Evolutionary conservation across 2,888 invertebrate genomes (phyloP), one percentile per base, ranked within the genome.

Genomic region (Spilosoma lubricipeda): DNA sequence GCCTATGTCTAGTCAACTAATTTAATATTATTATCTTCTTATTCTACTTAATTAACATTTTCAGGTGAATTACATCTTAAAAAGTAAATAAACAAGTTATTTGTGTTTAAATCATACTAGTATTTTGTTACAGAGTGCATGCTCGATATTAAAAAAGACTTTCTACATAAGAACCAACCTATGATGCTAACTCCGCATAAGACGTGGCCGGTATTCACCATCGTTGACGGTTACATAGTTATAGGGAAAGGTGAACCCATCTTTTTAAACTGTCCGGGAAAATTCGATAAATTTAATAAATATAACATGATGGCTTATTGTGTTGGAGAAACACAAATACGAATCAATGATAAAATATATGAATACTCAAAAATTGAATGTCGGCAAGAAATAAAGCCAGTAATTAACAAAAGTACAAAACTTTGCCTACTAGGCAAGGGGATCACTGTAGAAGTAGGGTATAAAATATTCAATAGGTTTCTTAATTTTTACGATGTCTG

Each of bases 111-210:
- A 5, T 63, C 63, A 30, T 0, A 18, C 30, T 30, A 30, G n/a
- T n/a, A n/a, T n/a, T 63, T 30, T 63, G 30, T 90, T 88, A 52
- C 87, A 93, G 93, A 89, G 71, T 93, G 93, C 75, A 68, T 82
- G 18, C 67, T 93, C 20, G 85, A 90, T 67, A 78, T 86, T 8
- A 70, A 82, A 45, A 74, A 78, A n/a, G 85, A 88, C 52, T 85
- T 90, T 18, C 71, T 78, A 27, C 70, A 42, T 30, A 30, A 64
- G 13, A 82, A 85, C 11, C 88, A 88, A 45, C 91, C 91, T 0
- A 45, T 92, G 13, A 84, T 91, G 72, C 13, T 84, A 11, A 82
- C 88, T 15, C 77, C 78, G 5, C 42, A 63, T 0, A 36, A 79
- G 0, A 69, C 70, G 13, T 83, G 87, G 77, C 81, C 86, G 13